Evolutionary conservation across 1,140 invertebrate genomes (phyloP).

Genomic region (Nasonia giraulti): DNA sequence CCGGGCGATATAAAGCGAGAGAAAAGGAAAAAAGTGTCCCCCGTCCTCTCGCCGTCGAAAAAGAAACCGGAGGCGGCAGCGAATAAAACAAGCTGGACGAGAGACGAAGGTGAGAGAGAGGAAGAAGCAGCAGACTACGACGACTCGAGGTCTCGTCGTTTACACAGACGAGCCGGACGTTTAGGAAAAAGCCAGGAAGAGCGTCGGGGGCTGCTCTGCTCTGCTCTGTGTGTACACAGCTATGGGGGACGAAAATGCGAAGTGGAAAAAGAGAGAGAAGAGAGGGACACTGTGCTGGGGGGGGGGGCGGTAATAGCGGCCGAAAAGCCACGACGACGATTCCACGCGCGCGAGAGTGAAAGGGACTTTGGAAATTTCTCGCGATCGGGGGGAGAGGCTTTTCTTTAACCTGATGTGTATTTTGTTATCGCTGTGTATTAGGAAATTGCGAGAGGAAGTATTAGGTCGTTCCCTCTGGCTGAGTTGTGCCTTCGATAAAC

Average conservation of each 20-base stretch:
- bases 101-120: background rate
- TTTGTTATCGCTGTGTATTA: too few relatives aligned
- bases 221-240: background rate
- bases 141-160: background rate
- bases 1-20: background rate
- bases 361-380: conserved; percentile 1
- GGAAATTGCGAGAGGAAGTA: too few relatives aligned
- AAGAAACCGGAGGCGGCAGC: background rate
- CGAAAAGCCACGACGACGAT: background rate
- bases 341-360: background rate
- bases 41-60: background rate
- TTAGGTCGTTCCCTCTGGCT: too few relatives aligned
- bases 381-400: background rate
- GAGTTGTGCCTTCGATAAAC: too few relatives aligned
- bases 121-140: background rate
- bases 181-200: background rate
- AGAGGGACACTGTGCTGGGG: background rate
- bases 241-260: background rate
- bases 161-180: conserved; percentile 4
- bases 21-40: background rate
- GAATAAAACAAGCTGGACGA: background rate
- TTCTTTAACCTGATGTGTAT: background rate
- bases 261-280: background rate
- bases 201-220: background rate
- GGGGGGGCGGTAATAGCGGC: background rate